These are phyloP conservation scores for Fragum sueziense DNA, from an alignment of 2,888 invertebrate genomes.

Conservation along the genomic window DNA sequence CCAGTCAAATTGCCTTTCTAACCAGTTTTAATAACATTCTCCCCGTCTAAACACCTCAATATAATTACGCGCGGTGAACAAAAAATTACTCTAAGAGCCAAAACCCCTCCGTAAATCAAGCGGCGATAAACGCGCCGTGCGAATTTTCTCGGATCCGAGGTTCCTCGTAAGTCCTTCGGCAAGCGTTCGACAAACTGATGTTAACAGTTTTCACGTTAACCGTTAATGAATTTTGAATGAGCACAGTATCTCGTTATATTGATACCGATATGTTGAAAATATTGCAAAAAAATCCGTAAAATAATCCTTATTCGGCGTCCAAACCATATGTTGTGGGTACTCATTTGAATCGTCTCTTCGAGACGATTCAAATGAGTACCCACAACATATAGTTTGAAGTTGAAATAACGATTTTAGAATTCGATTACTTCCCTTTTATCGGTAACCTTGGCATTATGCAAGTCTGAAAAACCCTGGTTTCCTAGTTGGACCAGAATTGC, in stretches of 20 bases:
- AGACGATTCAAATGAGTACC: no score
- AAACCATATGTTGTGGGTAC: no score
- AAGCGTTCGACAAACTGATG: conserved; percentile 42
- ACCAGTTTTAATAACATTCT: neutral
- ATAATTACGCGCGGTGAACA: conserved; percentile 2
- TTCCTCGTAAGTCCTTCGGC: conserved; percentile 23
- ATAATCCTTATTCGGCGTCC: no score
- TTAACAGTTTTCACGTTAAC: conserved; percentile 59
- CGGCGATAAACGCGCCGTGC: neutral
- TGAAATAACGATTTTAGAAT: no score
- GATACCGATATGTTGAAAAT: no score
- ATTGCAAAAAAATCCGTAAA: no score
- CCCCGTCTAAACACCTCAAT: neutral
- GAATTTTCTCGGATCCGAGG: conserved; percentile 28
- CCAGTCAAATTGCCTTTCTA: no score
- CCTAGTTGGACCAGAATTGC: neutral
- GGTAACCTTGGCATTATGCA: conserved; percentile 72
- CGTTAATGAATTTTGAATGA: conserved; percentile 68
- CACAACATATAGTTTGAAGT: no score
- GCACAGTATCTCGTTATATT: no score
- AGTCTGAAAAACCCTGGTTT: conserved; percentile 41
- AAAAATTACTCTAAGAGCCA: neutral
- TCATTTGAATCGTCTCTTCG: no score
- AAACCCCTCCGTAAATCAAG: conserved; percentile 4
- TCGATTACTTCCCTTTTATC: no score